phyloP scores from a whole-genome alignment of 2,888 invertebrate genomes.

The Liopterus haemorrhoidalis region DNA sequence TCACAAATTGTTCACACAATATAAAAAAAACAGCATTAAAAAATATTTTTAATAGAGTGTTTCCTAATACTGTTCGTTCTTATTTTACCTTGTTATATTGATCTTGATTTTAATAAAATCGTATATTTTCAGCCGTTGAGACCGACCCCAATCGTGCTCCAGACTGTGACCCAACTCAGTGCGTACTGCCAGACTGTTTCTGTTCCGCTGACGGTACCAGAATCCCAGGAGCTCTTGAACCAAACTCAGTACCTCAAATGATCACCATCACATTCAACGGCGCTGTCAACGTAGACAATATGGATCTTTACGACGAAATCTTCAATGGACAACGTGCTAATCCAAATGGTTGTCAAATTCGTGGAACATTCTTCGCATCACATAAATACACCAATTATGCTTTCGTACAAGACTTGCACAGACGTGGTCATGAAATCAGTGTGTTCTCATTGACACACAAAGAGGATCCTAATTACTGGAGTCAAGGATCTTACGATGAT shows the following conservation, averaged over 20 bases:
- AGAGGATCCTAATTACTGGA: slow-evolving; percentile 88
- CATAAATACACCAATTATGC: slow-evolving; percentile 92
- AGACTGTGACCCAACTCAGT: slow-evolving; percentile 84
- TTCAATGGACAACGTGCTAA: slow-evolving; percentile 80
- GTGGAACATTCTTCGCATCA: slow-evolving; percentile 85
- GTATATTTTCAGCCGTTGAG: slow-evolving; percentile 65
- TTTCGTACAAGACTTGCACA: slow-evolving; percentile 80
- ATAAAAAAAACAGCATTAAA: too few relatives aligned
- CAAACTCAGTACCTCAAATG: slow-evolving; percentile 86
- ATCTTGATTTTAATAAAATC: neutral
- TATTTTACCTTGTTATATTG: slow-evolving; percentile 1
- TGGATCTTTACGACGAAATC: slow-evolving; percentile 84
- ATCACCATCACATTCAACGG: slow-evolving; percentile 89
- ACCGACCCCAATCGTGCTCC: slow-evolving; percentile 87
- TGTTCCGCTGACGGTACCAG: slow-evolving; percentile 88
- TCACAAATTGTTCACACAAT: too few relatives aligned
- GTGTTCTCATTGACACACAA: slow-evolving; percentile 90
- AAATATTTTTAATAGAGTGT: too few relatives aligned
- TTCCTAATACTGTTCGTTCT: too few relatives aligned
- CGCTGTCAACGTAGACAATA: slow-evolving; percentile 87
- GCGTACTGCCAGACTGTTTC: slow-evolving; percentile 85
- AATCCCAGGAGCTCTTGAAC: slow-evolving; percentile 78
- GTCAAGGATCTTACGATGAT: slow-evolving; percentile 78
- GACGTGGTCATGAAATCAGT: slow-evolving; percentile 85
- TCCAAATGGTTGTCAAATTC: slow-evolving; percentile 83